Base-by-base conservation (phyloP, 2,113 vertebrate genomes). In the Eptatretus burgeri region DNA sequence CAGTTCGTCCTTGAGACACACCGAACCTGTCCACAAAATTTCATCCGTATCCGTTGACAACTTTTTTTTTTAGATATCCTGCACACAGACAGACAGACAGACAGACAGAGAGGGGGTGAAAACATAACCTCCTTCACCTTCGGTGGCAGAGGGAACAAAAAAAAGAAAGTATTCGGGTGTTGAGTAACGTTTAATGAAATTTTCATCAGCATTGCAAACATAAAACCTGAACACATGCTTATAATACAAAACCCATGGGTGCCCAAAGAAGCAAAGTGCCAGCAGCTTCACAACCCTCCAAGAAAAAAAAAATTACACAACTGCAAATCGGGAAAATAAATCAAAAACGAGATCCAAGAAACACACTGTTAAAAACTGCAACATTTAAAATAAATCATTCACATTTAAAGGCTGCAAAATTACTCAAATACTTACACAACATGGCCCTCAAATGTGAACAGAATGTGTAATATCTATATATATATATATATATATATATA, bases 371-470 rank as follows among this genome's bases (percentile, higher is more conserved):
- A 17, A 60, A 60, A 60, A 60, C 20, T 9, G n/a, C 20, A 20
- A 60, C 56, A 60, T 60, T 60, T 60, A 17, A 60, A n/a, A 60
- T 41, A 41, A 41, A 60, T 60, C n/a, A 60, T 20, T 20, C 56
- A 60, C 56, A 60, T 60, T 60, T 20, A 60, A 60, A 60, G 56
- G 56, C 56, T 60, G 20, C 20, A 60, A n/a, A 60, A 41, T 41
- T 41, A 17, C 56, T 60, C n/a, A 60, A 60, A 60, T 60, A 60
- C 56, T 60, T 60, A 60, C 56, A 60, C 56, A 60, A 60, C 56
- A 60, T 60, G n/a, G 56, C 56, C 56, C 56, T 60, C 12, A 20
- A 60, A 60, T 20, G 20, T 60, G 56, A 60, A 60, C 11, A 17
- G 9, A 60, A 60, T 60, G n/a, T 20, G 56, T 60, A 60, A 9